These are phyloP conservation scores for pig (Sus scrofa) DNA, from an alignment of 2,113 vertebrate genomes.

Conservation along the genomic window DNA sequence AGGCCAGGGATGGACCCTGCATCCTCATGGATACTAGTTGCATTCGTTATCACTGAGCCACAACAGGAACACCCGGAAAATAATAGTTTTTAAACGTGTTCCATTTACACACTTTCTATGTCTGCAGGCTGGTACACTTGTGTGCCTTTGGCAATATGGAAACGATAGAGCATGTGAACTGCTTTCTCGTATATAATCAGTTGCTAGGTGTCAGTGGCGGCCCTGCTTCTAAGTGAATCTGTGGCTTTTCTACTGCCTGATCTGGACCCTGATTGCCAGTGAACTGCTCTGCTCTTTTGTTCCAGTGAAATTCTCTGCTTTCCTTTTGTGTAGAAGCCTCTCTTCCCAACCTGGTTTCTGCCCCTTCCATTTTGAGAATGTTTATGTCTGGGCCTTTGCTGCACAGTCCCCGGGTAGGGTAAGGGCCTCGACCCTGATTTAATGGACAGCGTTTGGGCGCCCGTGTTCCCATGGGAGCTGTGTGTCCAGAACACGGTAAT, in stretches of 20 bases:
- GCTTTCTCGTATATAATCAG: not conserved
- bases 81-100: not conserved
- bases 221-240: not conserved
- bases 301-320: not conserved
- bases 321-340: not conserved
- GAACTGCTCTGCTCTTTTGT: not conserved
- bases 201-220: not conserved
- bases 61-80: not conserved
- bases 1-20: too few species aligned
- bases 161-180: not conserved
- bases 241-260: not conserved
- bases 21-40: too few species aligned
- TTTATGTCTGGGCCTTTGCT: not conserved
- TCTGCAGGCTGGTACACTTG: not conserved
- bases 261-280: not conserved
- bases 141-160: not conserved
- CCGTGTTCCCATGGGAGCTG: fast-evolving
- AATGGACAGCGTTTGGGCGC: too few species aligned
- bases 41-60: too few species aligned
- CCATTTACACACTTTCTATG: not conserved
- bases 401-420: fast-evolving
- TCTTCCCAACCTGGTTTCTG: not conserved
- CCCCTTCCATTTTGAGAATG: not conserved
- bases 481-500: not conserved
- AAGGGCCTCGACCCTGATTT: too few species aligned